Base-by-base conservation (phyloP, 2,888 invertebrate genomes). In the Silvanus unidentatus region DNA sequence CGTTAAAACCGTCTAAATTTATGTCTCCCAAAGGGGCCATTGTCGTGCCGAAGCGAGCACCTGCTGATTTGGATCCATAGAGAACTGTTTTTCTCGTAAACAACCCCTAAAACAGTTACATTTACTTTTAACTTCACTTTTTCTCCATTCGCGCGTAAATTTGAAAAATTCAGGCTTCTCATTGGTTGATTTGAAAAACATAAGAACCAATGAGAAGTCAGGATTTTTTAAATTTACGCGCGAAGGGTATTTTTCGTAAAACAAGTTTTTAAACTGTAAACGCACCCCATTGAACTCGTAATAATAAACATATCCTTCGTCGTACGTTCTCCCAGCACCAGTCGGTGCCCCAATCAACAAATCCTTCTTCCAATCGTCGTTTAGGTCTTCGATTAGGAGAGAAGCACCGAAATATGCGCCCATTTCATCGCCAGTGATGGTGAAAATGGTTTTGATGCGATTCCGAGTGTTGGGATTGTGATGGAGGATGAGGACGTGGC, bases 341-440 rank as follows among this genome's bases (percentile, higher is more conserved):
- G 44, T 53, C 1, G 85, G 85, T 1, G 84, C 82, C 2, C 83
- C 83, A 1, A 85, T 78, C 2, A 84, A 56, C 1, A 84, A 63
- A 48, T 84, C 84, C 40, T 76, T 75, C 4, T 74, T 60, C 0
- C 75, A 76, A 59, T 84, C 83, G 2, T 70, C 72, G 55, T 80
- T 78, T 1, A 83, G 60, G 55, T 84, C 82, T 2, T 74, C 64
- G 3, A 76, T 76, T 47, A 76, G 73, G 0, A 85, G 58, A 15
- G 74, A 71, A 0, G 79, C 73, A 2, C 84, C 84, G 54, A 82
- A 85, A 59, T 83, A 84, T 1, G 80, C 74, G 0, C 83, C 82
- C 6, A 79, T 54, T 54, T 80, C 77, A 2, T 52, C 39, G 6
- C 58, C 58, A 10, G 43, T 29, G 14, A 56, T 46, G 14, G 14